Percentiles rank a stretch among this genome's conserved stretches.
Conservation (phyloP, 2,797 vertebrate genomes). For the Sebastes nivosus region DNA sequence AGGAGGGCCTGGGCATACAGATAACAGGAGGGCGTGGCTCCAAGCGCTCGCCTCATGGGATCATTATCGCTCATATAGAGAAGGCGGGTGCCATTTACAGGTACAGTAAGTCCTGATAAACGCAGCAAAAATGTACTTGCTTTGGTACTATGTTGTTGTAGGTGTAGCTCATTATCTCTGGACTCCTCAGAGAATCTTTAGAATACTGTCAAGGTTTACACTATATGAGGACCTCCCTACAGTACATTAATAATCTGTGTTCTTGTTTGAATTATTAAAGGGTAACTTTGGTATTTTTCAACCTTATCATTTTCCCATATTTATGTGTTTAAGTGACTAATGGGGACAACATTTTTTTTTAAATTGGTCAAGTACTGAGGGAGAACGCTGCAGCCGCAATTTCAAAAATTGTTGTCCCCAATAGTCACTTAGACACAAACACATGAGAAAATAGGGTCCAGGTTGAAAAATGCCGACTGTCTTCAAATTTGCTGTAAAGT, state of each 20-base stretch:
- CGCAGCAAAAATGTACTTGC: too few relatives aligned
- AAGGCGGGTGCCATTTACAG: conserved; percentile 92
- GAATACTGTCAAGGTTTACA: background rate
- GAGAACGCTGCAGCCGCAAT: background rate
- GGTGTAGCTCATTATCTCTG: background rate
- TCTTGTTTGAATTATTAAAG: background rate
- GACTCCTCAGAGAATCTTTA: background rate
- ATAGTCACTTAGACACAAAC: background rate
- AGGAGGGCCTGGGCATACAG: conserved; percentile 93
- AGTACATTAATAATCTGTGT: background rate
- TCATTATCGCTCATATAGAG: conserved; percentile 92
- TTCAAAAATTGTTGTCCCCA: background rate
- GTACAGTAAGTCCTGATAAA: conserved; percentile 72
- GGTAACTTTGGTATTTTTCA: background rate
- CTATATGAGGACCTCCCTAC: background rate
- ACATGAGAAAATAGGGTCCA: too few relatives aligned
- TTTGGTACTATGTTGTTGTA: background rate
- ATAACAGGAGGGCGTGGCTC: conserved; percentile 96
- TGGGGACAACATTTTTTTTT: too few relatives aligned
- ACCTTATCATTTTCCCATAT: background rate
- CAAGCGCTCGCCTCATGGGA: conserved; percentile 92
- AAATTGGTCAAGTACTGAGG: too few relatives aligned
- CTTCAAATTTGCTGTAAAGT: background rate
- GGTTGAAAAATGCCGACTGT: background rate
- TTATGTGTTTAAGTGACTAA: background rate